Conservation (phyloP, 2,113 vertebrate species). For the Micromys minutus region DNA sequence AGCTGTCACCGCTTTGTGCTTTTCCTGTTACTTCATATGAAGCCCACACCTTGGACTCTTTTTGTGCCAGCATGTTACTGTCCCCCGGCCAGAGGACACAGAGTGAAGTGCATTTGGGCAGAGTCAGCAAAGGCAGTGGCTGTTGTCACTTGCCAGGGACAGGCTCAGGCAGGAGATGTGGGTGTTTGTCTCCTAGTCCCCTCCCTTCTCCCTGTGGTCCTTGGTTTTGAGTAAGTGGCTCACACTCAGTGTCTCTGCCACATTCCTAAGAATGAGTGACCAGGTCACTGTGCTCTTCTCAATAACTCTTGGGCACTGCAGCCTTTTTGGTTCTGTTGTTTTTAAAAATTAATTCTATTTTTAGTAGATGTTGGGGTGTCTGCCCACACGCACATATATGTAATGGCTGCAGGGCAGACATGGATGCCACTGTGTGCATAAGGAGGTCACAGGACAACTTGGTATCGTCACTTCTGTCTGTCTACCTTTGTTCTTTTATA, state of each 20-base stretch:
- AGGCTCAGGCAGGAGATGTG: background rate
- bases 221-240: background rate
- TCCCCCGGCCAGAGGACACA: background rate
- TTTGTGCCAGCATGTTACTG: background rate
- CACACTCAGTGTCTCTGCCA: background rate
- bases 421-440: background rate
- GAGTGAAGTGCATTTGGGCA: background rate
- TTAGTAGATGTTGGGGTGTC: no score
- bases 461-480: background rate
- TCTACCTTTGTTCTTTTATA: no score
- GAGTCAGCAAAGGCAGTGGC: background rate
- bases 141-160: background rate
- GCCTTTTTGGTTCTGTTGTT: background rate
- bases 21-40: background rate
- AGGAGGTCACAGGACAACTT: background rate
- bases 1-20: background rate
- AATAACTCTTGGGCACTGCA: background rate
- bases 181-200: constrained; percentile 14
- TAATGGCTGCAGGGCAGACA: background rate
- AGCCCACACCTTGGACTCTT: background rate
- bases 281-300: background rate
- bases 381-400: no score
- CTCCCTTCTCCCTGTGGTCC: background rate
- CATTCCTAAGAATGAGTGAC: background rate
- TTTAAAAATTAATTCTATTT: background rate